Evolutionary conservation across 2,888 invertebrate species (phyloP).

Genomic region (Scaptomyza parva): DNA sequence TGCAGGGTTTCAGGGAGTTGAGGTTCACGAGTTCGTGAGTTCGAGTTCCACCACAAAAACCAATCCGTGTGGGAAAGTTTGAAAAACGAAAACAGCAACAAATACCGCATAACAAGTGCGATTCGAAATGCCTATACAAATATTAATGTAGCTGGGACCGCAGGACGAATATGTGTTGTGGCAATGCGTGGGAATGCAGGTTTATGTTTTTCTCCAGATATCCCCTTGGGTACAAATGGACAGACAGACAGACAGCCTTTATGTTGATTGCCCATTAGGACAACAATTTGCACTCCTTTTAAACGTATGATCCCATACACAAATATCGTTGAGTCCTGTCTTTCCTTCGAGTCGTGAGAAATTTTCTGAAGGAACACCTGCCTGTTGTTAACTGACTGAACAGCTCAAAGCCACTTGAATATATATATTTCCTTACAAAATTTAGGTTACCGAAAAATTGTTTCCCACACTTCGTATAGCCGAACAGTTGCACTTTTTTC

Average conservation of each 20-base stretch:
- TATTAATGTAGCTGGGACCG: slow-evolving; percentile 40
- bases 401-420: slow-evolving; percentile 58
- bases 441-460: slow-evolving; percentile 78
- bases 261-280: slow-evolving; percentile 79
- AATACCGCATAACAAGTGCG: slow-evolving; percentile 71
- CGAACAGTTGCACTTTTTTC: slow-evolving; percentile 73
- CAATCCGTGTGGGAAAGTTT: slow-evolving; percentile 76
- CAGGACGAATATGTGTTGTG: slow-evolving; percentile 61
- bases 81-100: slow-evolving; percentile 45
- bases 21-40: slow-evolving; percentile 25
- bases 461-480: slow-evolving; percentile 81
- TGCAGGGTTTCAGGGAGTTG: slow-evolving; percentile 29
- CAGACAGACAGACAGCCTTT: slow-evolving; percentile 38
- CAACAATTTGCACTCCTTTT: slow-evolving; percentile 79
- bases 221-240: slow-evolving; percentile 26
- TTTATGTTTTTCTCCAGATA: slow-evolving; percentile 2
- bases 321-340: slow-evolving; percentile 59
- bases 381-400: slow-evolving; percentile 79
- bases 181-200: slow-evolving; percentile 74
- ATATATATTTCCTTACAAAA: slow-evolving; percentile 75
- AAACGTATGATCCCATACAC: slow-evolving; percentile 53
- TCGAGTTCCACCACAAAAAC: slow-evolving; percentile 39
- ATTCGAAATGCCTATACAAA: slow-evolving; percentile 65
- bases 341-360: slow-evolving; percentile 80
- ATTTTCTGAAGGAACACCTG: slow-evolving; percentile 84